Percentiles rank a stretch among this genome's conserved stretches.
phyloP scores from a whole-genome alignment of 2,888 invertebrate genomes.

The Crossocerus cetratus region DNA sequence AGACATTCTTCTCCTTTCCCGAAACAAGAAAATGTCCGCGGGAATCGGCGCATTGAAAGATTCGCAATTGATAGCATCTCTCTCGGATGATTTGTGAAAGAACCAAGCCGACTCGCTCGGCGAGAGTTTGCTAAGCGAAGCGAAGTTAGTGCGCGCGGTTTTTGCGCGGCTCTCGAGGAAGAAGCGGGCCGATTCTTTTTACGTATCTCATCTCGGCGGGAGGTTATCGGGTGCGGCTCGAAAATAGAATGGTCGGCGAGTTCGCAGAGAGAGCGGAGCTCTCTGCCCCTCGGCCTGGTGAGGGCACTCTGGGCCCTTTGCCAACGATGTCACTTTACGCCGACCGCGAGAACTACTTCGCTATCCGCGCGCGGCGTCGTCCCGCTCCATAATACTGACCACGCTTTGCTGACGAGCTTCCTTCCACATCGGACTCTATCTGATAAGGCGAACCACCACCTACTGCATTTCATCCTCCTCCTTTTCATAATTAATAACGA shows the following conservation, averaged over 20 bases:
- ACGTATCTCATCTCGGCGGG: conserved; percentile 32
- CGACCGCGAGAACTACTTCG: conserved; percentile 56
- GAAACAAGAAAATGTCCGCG: too few species aligned
- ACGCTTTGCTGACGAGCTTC: conserved; percentile 43
- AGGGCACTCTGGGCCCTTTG: conserved; percentile 61
- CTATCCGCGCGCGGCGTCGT: conserved; percentile 44
- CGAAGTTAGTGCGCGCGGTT: too few species aligned
- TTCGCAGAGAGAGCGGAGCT: conserved; percentile 46
- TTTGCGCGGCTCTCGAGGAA: too few species aligned
- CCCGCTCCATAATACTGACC: conserved; percentile 47
- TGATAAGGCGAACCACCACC: background rate
- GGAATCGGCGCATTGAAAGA: too few species aligned
- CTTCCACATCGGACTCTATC: conserved; percentile 10
- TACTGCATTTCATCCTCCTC: background rate
- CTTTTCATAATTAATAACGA: too few species aligned
- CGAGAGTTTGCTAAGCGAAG: too few species aligned
- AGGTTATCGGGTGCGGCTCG: conserved; percentile 35
- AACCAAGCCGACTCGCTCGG: too few species aligned
- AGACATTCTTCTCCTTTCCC: too few species aligned
- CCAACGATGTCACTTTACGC: conserved; percentile 66
- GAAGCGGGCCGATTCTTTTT: conserved; percentile 32
- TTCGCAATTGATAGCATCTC: too few species aligned
- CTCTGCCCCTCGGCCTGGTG: conserved; percentile 28
- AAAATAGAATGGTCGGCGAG: conserved; percentile 51
- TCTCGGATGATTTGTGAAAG: too few species aligned